A percentile compares a stretch with the other conserved stretches of the same genome.
These are phyloP conservation scores for Mastacembelus armatus DNA, from an alignment of 2,797 vertebrate species.

Conservation along the genomic window DNA sequence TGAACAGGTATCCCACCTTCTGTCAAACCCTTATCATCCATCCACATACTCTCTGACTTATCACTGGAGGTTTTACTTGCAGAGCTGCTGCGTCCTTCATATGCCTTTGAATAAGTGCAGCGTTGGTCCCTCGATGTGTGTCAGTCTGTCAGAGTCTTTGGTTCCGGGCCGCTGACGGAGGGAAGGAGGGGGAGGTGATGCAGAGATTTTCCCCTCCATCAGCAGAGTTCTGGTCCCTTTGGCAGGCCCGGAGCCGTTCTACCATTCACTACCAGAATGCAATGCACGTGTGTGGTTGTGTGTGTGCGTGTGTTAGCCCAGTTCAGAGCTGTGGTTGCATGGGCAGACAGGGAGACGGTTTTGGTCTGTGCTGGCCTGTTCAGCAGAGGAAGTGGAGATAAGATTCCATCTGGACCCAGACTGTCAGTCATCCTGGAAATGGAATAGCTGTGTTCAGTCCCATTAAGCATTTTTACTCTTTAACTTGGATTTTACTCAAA, in stretches of 20 bases:
- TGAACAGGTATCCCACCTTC: constrained; percentile 19
- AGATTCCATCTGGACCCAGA: constrained; percentile 35
- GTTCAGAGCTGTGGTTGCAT: constrained; percentile 69
- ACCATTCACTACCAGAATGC: constrained; percentile 53
- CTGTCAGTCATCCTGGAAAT: constrained; percentile 18
- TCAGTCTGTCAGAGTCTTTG: constrained; percentile 67
- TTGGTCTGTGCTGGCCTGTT: constrained; percentile 38
- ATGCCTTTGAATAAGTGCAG: constrained; percentile 41
- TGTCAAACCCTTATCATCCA: constrained; percentile 15
- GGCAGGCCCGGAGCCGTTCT: constrained; percentile 58
- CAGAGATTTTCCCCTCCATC: constrained; percentile 68
- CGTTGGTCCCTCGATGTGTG: constrained; percentile 58
- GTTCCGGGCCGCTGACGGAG: constrained; percentile 45
- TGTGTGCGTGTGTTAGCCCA: constrained; percentile 40
- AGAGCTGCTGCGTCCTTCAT: constrained; percentile 34
- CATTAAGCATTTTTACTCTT: constrained; percentile 3
- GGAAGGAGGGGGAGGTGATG: constrained; percentile 8
- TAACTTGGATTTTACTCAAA: constrained; percentile 22
- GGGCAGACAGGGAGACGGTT: constrained; percentile 63
- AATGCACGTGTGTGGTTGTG: too few species aligned
- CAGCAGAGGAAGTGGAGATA: constrained; percentile 42
- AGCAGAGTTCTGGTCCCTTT: constrained; percentile 74
- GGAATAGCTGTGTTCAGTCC: constrained; percentile 21
- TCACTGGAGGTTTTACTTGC: constrained; percentile 8
- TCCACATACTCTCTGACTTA: constrained; percentile 24